Evolutionary conservation across 2,797 vertebrate species (phyloP), one percentile per base, ranked within the genome.

Genomic region (Calcarius lapponicus): DNA sequence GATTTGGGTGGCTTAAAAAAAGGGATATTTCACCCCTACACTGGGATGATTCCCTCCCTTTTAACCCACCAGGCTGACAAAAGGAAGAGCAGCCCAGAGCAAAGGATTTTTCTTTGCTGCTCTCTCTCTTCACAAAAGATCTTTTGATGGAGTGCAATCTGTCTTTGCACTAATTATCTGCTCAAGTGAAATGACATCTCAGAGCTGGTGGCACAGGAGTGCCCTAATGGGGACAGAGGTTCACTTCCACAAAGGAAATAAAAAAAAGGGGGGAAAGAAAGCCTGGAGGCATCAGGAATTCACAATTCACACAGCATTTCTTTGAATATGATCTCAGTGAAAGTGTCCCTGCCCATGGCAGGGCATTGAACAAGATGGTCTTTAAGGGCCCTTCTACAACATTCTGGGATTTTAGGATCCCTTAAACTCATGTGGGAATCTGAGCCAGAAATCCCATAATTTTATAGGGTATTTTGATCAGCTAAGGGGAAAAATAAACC

Each of bases 191-290:
- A 76, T 54, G 74, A 76, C 86, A 75, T 9, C 62, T 36, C 62
- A 9, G 82, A 42, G n/a, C 56, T 2, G 72, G 45, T 43, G 80
- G 38, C 74, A 64, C 45, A 29, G 31, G 13, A 31, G 40, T 13
- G 62, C 17, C 80, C 86, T 84, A 5, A 53, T 48, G 76, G 88
- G 31, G n/a, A 31, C 13, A 31, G 13, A 54, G 31, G 65, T 16
- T 57, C 26, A 12, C 3, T 6, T 13, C 47, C 64, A 79, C 8
- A 66, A 54, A 28, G 4, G 9, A 2, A 8, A 6, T 5, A 19
- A 5, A 19, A 5, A 5, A 31, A 43, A 21, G 13, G 3, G 9
- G 2, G 0, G 6, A 19, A 32, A 15, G 4, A 16, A 48, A 36
- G 7, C 9, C 64, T 53, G n/a, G 18, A 72, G 16, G n/a, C 24